phyloP scores from a whole-genome alignment of 2,888 invertebrate species.

The Gastracanthus pulcherrimus region DNA sequence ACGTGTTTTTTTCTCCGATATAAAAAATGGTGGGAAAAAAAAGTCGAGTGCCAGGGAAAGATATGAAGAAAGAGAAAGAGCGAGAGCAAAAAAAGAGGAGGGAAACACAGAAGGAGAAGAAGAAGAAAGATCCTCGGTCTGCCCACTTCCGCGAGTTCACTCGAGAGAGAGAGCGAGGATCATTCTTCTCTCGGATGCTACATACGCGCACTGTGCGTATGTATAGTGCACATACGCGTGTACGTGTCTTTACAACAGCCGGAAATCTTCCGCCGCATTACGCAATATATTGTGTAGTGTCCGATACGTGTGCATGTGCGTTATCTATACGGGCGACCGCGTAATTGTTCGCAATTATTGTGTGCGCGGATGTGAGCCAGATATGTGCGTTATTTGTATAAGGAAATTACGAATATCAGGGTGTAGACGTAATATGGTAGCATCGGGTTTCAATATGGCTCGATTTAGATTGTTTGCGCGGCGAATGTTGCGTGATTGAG shows the following conservation, averaged over 20 bases:
- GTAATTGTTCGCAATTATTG: too few relatives aligned
- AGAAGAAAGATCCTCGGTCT: conserved; percentile 12
- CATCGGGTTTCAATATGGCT: too few relatives aligned
- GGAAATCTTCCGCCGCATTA: conserved; percentile 47
- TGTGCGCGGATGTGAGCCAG: background rate
- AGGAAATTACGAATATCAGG: background rate
- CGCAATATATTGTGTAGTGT: too few relatives aligned
- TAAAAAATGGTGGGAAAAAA: conserved; percentile 53
- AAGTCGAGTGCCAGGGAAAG: background rate
- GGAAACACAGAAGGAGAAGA: background rate
- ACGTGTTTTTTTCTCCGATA: background rate
- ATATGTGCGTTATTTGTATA: background rate
- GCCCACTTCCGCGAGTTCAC: conserved; percentile 49
- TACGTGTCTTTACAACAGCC: background rate
- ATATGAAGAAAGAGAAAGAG: background rate
- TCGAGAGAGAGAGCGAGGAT: background rate
- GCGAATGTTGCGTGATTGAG: background rate
- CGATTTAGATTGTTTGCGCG: conserved; percentile 4
- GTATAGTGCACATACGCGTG: too few relatives aligned
- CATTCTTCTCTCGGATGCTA: background rate
- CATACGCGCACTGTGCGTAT: background rate
- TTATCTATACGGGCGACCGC: too few relatives aligned
- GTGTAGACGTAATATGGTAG: background rate
- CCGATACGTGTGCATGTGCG: too few relatives aligned
- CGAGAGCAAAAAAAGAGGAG: background rate